Evolutionary conservation across 2,797 vertebrate species (phyloP).

Genomic region (Enteromius radiatus): DNA sequence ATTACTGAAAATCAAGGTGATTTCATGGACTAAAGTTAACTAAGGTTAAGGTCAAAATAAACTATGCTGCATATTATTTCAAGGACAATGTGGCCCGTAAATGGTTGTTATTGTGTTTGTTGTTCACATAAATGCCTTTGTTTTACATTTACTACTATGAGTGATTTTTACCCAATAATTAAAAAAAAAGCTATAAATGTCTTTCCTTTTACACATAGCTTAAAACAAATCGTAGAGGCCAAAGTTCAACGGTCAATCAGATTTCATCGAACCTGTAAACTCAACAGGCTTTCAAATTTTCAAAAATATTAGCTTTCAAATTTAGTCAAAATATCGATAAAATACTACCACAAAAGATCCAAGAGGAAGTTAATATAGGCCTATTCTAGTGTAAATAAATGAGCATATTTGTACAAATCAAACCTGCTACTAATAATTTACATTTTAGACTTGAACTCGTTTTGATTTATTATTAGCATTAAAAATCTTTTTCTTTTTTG

Average conservation of each 20-base stretch:
- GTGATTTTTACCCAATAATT: no score
- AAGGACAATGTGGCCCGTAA: no score
- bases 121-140: no score
- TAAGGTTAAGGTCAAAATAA: background rate
- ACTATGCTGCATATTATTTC: no score
- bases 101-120: no score
- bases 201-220: no score
- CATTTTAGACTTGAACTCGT: background rate
- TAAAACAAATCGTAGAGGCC: background rate
- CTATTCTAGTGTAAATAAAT: no score
- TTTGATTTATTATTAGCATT: background rate
- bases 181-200: no score
- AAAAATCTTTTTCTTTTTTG: background rate
- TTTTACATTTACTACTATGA: no score
- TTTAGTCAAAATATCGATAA: background rate
- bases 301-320: background rate
- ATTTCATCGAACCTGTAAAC: background rate
- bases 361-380: background rate
- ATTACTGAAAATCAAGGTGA: background rate
- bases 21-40: no score
- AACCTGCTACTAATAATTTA: background rate
- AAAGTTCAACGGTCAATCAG: background rate
- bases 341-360: background rate
- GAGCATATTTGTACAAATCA: background rate
- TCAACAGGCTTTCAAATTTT: no score